A percentile compares a stretch with the other conserved stretches of the same genome.
Evolutionary conservation across 2,113 vertebrate genomes (phyloP).

Genomic region (Xiphias gladius): DNA sequence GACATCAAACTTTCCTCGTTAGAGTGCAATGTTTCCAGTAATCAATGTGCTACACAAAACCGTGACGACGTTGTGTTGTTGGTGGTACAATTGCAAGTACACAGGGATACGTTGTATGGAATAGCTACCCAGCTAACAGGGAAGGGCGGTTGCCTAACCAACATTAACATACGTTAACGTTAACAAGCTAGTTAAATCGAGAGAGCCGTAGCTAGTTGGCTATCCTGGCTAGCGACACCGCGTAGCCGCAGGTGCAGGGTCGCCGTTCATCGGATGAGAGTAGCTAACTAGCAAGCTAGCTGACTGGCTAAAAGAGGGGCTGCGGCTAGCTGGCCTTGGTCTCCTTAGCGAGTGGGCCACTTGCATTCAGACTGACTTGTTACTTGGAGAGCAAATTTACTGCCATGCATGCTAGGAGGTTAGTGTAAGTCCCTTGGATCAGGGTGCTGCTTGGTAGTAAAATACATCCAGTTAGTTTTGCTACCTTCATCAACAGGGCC

Average conservation of each 20-base stretch:
- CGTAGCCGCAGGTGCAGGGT: slow-evolving; percentile 75
- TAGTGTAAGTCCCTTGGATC: not conserved
- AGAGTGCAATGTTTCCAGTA: not conserved
- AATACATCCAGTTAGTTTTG: slow-evolving; percentile 36
- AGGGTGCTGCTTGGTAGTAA: slow-evolving; percentile 8
- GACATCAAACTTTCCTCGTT: slow-evolving; percentile 49
- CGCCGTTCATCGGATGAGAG: slow-evolving; percentile 53
- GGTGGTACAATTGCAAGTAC: slow-evolving; percentile 37
- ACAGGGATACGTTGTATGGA: slow-evolving; percentile 20
- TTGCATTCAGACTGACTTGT: slow-evolving; percentile 4
- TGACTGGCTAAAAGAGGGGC: slow-evolving; percentile 64
- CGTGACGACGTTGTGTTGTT: slow-evolving; percentile 68
- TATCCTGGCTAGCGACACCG: slow-evolving; percentile 5
- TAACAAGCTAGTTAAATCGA: not conserved
- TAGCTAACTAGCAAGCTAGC: slow-evolving; percentile 64
- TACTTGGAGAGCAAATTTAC: slow-evolving; percentile 39
- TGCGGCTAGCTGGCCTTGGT: slow-evolving; percentile 76
- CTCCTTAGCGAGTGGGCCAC: slow-evolving; percentile 62
- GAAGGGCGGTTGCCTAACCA: slow-evolving; percentile 44
- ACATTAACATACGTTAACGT: not conserved
- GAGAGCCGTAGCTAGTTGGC: not conserved
- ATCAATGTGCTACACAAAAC: slow-evolving; percentile 48
- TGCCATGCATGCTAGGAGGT: not conserved
- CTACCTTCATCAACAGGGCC: slow-evolving; percentile 97
- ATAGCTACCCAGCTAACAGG: slow-evolving; percentile 32